Base-by-base conservation (phyloP, 2,797 vertebrate genomes). In the Lithobates sylvaticus region DNA sequence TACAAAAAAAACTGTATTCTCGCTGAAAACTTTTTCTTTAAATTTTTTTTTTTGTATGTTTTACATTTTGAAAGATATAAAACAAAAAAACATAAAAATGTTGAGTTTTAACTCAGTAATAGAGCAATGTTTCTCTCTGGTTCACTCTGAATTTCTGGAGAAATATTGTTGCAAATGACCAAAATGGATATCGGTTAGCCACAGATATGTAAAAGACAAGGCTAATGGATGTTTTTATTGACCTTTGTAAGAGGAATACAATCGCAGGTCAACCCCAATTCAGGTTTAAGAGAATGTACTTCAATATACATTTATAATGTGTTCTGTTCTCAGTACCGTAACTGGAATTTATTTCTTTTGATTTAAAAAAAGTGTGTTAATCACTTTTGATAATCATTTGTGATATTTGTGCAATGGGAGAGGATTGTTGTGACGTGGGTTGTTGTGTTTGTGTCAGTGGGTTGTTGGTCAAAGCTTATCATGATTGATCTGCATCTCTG, bases 131-230 rank as follows among this genome's bases (percentile, higher is more conserved):
- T 61, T 58, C 27, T 36, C 32, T 84, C 13, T 42, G 10, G 27
- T 78, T 44, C 26, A 42, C 27, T 29, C 67, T 61, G 70, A 84
- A 71, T 69, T 68, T 36, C 50, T 69, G 47, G 15, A 68, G 29
- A 67, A 83, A 29, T 64, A 72, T 80, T 44, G 42, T 39, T 80
- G 13, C 34, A 68, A 79, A 79, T 26, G 65, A 69, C 36, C 26
- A 29, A 79, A 79, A 79, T 78, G 67, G 76, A 72, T 61, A 2
- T 32, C 6, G 54, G 76, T 47, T 84, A 84, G 71, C 83, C 83
- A 84, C 76, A 26, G n/a, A 73, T 73, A 71, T 71, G 83, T 61
- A 23, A 23, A 27, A 47, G 34, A 34, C 67, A 84, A 70, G 18
- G 13, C 67, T 42, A 84, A 78, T 78, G 34, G 54, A 32, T 78